Conservation (phyloP, 1,140 invertebrate genomes). For the Magallana ariakensis region DNA sequence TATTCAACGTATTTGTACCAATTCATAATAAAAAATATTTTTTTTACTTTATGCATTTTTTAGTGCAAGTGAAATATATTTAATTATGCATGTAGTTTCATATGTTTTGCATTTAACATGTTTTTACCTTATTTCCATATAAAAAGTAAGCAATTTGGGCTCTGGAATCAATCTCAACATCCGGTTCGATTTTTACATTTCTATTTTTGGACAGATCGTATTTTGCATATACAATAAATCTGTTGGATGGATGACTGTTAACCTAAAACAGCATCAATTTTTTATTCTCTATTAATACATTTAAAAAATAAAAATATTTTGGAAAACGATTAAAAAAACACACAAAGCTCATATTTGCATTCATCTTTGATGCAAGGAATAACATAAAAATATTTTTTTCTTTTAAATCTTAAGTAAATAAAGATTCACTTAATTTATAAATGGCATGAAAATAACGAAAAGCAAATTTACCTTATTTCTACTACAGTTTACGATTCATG, state of each 20-base stretch:
- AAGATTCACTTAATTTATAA: not conserved
- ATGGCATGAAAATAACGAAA: not conserved
- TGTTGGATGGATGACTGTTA: not conserved
- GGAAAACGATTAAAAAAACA: not conserved
- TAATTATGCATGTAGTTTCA: not conserved
- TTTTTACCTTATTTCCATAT: slow-evolving; percentile 48
- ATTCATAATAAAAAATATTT: not conserved
- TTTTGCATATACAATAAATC: not conserved
- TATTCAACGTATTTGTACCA: not conserved
- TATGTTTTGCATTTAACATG: no score
- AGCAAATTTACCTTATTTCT: not conserved
- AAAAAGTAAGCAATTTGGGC: slow-evolving; percentile 32
- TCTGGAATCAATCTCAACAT: not conserved
- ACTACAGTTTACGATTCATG: no score
- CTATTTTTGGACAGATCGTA: slow-evolving; percentile 16
- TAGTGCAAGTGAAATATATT: not conserved
- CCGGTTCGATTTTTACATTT: slow-evolving; percentile 12
- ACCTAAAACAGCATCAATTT: not conserved
- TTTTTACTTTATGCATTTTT: not conserved
- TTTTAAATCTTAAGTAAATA: not conserved
- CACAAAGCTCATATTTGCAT: not conserved
- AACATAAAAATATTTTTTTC: not conserved
- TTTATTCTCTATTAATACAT: not conserved
- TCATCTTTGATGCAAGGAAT: not conserved
- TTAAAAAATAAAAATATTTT: not conserved